Evolutionary conservation across 2,797 vertebrate genomes (phyloP).

Genomic region (Miopithecus talapoin): DNA sequence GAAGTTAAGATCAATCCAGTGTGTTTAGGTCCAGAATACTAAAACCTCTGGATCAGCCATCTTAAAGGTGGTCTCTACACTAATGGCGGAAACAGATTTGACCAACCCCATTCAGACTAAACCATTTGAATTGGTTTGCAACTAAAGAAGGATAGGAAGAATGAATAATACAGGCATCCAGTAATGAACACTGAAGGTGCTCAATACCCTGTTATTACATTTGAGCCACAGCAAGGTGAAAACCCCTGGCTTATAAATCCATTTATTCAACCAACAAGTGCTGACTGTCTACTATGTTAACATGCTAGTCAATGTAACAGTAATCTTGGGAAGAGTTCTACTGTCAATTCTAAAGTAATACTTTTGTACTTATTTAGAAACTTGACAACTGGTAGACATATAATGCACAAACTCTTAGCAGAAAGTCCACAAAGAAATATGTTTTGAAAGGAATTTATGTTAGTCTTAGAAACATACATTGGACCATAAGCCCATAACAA

Average conservation of each 20-base stretch:
- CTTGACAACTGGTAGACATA: not conserved
- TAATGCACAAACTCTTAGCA: not conserved
- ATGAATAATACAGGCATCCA: not conserved
- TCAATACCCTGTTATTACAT: not conserved
- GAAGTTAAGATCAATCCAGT: too few relatives aligned
- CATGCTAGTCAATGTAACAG: not conserved
- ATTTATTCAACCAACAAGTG: not conserved
- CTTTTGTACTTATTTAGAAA: not conserved
- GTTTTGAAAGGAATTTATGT: not conserved
- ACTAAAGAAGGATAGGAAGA: not conserved
- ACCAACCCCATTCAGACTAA: not conserved
- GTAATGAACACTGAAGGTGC: not conserved
- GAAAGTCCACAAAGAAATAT: not conserved
- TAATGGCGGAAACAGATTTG: not conserved
- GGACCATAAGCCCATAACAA: not conserved
- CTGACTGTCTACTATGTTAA: not conserved
- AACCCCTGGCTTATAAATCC: not conserved
- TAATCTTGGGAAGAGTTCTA: not conserved
- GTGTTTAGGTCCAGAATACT: not conserved
- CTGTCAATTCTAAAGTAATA: not conserved
- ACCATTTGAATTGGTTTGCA: not conserved
- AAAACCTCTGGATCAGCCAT: not conserved
- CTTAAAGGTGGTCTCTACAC: not conserved
- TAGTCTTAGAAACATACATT: not conserved
- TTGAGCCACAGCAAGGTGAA: not conserved